Base-by-base conservation (phyloP, 37 sponge, comb jelly and placozoan genomes). In the Geodia barretti region DNA sequence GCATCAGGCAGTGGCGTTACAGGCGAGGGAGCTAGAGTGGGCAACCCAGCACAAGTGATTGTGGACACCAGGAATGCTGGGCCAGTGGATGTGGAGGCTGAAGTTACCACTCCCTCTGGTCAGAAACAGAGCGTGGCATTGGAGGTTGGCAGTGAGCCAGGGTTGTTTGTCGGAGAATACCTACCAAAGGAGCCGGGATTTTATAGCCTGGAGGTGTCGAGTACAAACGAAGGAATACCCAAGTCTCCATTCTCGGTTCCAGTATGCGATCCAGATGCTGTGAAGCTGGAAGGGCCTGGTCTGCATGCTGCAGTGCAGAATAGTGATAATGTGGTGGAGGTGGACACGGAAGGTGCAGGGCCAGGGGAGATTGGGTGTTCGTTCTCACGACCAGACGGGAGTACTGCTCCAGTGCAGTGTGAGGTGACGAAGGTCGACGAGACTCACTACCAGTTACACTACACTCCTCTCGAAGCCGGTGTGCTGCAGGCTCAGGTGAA, bases 1-100 rank as follows among this genome's bases (percentile, higher is more conserved):
- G 94, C 85, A 14, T 75, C 40, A 68, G 99, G 99, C 24, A 86
- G 95, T 33, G 99, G 99, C 1, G 39, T 98, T 25, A 94, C 98
- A 28, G 92, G 97, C 23, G 71, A 79, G 60, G 97, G 97, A 11
- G 88, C 95, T 29, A 42, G 70, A 1, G 86, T 82, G 30, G 88
- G 91, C 9, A 59, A 79, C 30, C 85, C 88, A 63, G 91, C 95
- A 24, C 37, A 72, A 73, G 87, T 94, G 2, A 72, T 81, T 40
- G 87, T 97, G 20, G 97, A 97, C 84, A 85, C 93, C 19, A 17
- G 82, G 2, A 78, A 88, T 9, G 84, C 94, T 43, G 97, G 97
- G 1, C 85, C 72, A 17, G 91, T 86, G 0, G 90, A 89, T n/a
- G 74, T 93, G 34, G 74, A 78, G 54, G 89, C 82, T 23, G 76